Base-by-base conservation (phyloP, 2,113 vertebrate species). In the Microcebus tavaratra region DNA sequence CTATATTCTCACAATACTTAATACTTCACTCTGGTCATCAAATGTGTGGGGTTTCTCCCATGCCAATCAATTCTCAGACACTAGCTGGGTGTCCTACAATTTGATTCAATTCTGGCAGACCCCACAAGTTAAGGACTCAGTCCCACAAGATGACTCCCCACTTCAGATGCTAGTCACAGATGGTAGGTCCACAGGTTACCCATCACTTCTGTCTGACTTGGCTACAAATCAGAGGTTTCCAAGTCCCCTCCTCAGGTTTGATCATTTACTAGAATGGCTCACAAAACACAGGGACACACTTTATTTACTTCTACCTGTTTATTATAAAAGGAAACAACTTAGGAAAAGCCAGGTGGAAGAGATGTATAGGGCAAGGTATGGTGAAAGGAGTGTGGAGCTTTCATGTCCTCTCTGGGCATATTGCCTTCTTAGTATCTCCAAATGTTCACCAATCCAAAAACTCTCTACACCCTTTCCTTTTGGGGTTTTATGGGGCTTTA, bases 221-320 rank as follows among this genome's bases (percentile, higher is more conserved):
- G 42, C 10, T 57, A 59, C 42, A 59, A 68, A 70, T 3, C 12
- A 2, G 59, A 83, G 48, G 2, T 27, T 61, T 20, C 5, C 27
- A 57, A 7, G 31, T 2, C 1, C 2, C 1, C 4, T 65, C 2
- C 5, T 87, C 31, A 23, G 17, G 20, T 45, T 18, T 15, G 3
- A 45, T 75, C 25, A 73, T n/a, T 36, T 88, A 10, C 17, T 73
- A 45, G 29, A 48, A 36, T 34, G n/a, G 25, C 27, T 92, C 20
- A 55, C 81, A 57, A 39, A 72, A n/a, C 6, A 6, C 3, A 21
- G 23, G 20, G 29, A 53, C n/a, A 70, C 20, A 61, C 3, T 55
- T 70, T 88, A 4, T 10, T 83, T 83, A 76, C 14, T 57, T 84
- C 76, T 48, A 57, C 4, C 42, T 61, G 13, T 93, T 78, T 55